Conservation (phyloP, 2,113 vertebrate species). For the Stegostoma tigrinum region DNA sequence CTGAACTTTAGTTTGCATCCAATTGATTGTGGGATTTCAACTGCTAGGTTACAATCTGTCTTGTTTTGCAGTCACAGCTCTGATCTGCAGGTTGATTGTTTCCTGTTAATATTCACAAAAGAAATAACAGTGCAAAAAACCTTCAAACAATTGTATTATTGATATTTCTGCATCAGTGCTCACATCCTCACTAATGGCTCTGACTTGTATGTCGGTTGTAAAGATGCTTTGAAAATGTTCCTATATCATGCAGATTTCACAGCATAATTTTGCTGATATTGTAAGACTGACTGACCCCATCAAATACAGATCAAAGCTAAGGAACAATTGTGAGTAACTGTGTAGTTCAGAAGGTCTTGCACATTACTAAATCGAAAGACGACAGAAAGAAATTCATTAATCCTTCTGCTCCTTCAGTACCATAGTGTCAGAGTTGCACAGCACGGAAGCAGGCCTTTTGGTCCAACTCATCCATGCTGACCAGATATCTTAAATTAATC, state of each 20-base stretch:
- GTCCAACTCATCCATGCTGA: too few species aligned
- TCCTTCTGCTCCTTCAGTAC: not conserved
- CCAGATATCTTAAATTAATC: too few species aligned
- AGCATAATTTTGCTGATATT: not conserved
- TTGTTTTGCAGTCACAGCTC: not conserved
- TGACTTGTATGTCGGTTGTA: not conserved
- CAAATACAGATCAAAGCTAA: slow-evolving; percentile 12
- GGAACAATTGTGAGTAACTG: not conserved
- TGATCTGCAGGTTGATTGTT: not conserved
- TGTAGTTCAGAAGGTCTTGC: not conserved
- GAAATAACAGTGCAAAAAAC: not conserved
- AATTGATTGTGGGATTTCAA: not conserved
- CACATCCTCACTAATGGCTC: not conserved
- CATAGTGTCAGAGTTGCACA: too few species aligned
- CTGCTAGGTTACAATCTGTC: not conserved
- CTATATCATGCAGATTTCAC: not conserved
- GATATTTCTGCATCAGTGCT: not conserved
- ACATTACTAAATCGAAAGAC: not conserved
- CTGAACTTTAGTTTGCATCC: not conserved
- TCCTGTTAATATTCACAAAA: not conserved
- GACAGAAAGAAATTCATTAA: not conserved
- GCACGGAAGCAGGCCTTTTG: too few species aligned
- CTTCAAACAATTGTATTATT: not conserved
- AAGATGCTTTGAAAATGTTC: not conserved
- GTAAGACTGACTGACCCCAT: not conserved